These are phyloP conservation scores for Laticauda colubrina DNA, from an alignment of 2,113 vertebrate genomes.

Conservation along the genomic window DNA sequence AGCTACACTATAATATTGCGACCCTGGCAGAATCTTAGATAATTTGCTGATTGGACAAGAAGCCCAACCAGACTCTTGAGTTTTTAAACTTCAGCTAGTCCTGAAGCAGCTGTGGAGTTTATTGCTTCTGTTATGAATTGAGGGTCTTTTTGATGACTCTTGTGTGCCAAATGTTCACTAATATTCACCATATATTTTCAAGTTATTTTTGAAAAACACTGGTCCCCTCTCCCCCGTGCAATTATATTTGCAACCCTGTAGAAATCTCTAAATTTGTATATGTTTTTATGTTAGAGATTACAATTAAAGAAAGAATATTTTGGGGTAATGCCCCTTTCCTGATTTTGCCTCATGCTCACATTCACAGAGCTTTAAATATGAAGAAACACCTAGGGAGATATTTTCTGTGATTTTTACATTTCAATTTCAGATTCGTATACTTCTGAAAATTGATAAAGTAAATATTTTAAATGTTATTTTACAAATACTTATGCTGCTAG, in stretches of 20 bases:
- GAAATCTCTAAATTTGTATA: rapidly evolving
- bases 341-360: background rate
- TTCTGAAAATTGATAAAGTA: slow-evolving; percentile 6
- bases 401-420: slow-evolving; percentile 3
- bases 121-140: background rate
- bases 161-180: slow-evolving; percentile 71
- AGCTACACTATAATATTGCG: background rate
- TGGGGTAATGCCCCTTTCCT: background rate
- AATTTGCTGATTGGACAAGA: background rate
- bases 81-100: background rate
- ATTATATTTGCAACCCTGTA: background rate
- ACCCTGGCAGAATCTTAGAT: slow-evolving; percentile 36
- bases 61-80: background rate
- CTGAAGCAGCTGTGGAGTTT: slow-evolving; percentile 5
- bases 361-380: slow-evolving; percentile 51
- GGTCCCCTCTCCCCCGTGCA: slow-evolving; percentile 16
- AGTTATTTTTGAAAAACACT: slow-evolving; percentile 39
- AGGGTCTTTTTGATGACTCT: slow-evolving; percentile 35
- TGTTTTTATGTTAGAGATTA: background rate
- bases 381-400: slow-evolving; percentile 28
- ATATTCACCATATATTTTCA: slow-evolving; percentile 54
- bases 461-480: slow-evolving; percentile 34
- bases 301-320: background rate
- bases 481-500: slow-evolving; percentile 8
- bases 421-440: slow-evolving; percentile 23